Evolutionary conservation across 1,140 invertebrate genomes (phyloP).

Genomic region (Zaprionus nigranus): DNA sequence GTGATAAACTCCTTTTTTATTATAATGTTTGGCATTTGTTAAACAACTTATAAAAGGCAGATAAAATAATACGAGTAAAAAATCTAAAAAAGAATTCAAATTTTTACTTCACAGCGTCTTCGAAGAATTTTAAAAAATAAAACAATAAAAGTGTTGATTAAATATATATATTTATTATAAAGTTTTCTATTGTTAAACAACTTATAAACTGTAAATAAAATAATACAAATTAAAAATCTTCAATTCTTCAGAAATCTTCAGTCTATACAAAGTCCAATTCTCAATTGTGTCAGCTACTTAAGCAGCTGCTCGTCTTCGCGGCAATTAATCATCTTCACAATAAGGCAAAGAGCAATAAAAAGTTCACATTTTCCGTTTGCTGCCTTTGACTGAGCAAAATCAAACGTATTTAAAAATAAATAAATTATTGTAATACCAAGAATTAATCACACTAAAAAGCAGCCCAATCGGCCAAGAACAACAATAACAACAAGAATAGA

Average conservation of each 20-base stretch:
- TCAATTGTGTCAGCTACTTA: not conserved
- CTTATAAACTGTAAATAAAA: no score
- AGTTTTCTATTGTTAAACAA: not conserved
- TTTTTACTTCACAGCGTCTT: no score
- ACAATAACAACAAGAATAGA: slow-evolving; percentile 35
- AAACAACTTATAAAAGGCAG: not conserved
- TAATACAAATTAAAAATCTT: no score
- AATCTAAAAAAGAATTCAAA: not conserved
- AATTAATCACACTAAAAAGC: slow-evolving; percentile 65
- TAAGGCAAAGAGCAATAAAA: slow-evolving; percentile 18
- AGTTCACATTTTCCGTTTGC: slow-evolving; percentile 37
- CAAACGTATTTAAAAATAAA: slow-evolving; percentile 72
- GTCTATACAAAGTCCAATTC: not conserved
- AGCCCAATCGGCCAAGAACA: slow-evolving; percentile 18
- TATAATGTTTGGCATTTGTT: not conserved
- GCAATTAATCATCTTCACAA: slow-evolving; percentile 18
- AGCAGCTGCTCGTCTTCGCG: slow-evolving; percentile 13
- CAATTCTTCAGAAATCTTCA: not conserved
- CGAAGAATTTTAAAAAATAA: no score
- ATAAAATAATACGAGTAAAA: no score
- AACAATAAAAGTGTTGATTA: no score
- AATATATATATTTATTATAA: not conserved
- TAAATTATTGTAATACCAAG: slow-evolving; percentile 73
- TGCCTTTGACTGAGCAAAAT: slow-evolving; percentile 7
- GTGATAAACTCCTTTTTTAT: no score